A percentile compares a stretch with the other conserved stretches of the same genome.
Evolutionary conservation across 2,797 vertebrate species (phyloP).

Genomic region (Bradypodion pumilum): DNA sequence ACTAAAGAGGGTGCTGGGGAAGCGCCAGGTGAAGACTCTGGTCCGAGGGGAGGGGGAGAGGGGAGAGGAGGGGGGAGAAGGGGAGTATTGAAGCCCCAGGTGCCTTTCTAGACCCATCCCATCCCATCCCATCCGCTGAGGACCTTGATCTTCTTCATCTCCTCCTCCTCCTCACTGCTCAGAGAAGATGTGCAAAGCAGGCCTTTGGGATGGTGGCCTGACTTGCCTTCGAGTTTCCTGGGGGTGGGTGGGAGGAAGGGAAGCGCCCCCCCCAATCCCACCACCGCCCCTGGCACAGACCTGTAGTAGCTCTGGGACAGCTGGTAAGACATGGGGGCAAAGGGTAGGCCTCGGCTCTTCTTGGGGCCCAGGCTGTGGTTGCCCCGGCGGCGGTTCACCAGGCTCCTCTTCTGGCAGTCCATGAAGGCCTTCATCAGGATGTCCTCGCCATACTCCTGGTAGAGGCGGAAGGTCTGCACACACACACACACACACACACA

Average conservation of each 20-base stretch:
- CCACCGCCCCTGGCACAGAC: conserved; percentile 74
- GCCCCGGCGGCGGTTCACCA: conserved; percentile 91
- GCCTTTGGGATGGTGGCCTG: too few species aligned
- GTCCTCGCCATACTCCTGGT: conserved; percentile 86
- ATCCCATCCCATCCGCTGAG: too few species aligned
- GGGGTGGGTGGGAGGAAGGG: too few species aligned
- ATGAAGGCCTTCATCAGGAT: conserved; percentile 87
- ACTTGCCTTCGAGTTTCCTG: too few species aligned
- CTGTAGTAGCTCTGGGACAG: conserved; percentile 94
- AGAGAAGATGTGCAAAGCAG: too few species aligned
- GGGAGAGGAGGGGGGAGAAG: not conserved
- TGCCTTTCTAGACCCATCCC: not conserved
- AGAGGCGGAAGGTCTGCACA: conserved; percentile 87
- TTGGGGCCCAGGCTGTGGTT: conserved; percentile 83
- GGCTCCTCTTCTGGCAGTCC: conserved; percentile 82
- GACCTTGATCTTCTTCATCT: too few species aligned
- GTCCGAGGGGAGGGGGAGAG: too few species aligned
- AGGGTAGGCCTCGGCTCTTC: conserved; percentile 90
- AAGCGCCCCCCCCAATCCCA: too few species aligned
- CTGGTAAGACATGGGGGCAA: conserved; percentile 96
- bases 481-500: too few species aligned
- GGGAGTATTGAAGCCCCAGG: too few species aligned
- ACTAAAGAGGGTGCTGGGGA: conserved; percentile 83
- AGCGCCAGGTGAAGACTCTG: conserved; percentile 92
- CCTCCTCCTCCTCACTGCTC: not conserved